Evolutionary conservation across 2,888 invertebrate genomes (phyloP), one percentile per base, ranked within the genome.

Genomic region (Stenoptilia bipunctidactyla): DNA sequence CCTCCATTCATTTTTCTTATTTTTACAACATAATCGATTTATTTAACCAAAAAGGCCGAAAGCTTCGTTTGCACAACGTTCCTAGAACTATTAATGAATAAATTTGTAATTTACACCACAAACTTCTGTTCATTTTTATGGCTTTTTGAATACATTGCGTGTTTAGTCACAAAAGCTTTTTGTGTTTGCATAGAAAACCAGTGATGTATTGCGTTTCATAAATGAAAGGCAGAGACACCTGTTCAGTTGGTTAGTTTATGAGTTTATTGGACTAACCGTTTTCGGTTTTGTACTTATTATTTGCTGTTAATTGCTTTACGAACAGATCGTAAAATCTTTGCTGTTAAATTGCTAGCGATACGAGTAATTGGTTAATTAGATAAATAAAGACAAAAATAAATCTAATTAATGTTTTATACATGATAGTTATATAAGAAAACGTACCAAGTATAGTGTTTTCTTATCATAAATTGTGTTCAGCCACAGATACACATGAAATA

Each of bases 41-140:
- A 48, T 61, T 53, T 67, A 63, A 61, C 67, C 58, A 62, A 65
- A 59, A 64, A 67, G n/a, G 65, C 63, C 63, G 73, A 74, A 69
- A 71, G 70, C 63, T 51, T 56, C 58, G 61, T 65, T 56, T 58
- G 63, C 61, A 62, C 60, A 56, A 57, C 56, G 50, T 82, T 82
- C 79, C 51, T 56, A 71, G 82, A 79, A 79, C 34, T 58, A 63
- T 55, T 51, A 52, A 54, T 57, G 64, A 69, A 69, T 80, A 79
- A 82, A 80, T 71, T 66, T 79, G 77, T 82, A 79, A 77, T 71
- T 65, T 69, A 66, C 70, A 69, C 75, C 75, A 70, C 74, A 72
- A 67, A 82, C 82, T 82, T 72, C 82, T 82, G 82, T 76, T 8
- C 30, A 30, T n/a, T 9, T 25, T 25, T 30, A 30, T 30, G 30